Conservation (phyloP, 1,140 invertebrate species). For the Micrasema minimum region DNA sequence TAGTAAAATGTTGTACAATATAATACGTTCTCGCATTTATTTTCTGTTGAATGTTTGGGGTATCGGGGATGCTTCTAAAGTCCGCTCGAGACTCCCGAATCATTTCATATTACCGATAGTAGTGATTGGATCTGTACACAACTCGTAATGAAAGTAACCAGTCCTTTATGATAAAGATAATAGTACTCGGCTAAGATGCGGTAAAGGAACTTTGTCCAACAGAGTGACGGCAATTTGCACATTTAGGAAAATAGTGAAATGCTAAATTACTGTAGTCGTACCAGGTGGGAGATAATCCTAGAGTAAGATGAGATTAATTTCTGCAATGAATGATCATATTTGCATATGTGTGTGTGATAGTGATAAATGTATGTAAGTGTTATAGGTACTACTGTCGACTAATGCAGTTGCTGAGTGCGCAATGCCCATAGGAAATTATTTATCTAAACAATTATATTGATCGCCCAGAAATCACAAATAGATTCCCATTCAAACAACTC, state of each 20-base stretch:
- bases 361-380: conserved; percentile 20
- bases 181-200: no score
- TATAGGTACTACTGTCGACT: conserved; percentile 20
- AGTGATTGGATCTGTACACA: no score
- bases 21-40: background rate
- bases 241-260: conserved; percentile 11
- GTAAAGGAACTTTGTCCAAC: background rate
- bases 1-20: background rate
- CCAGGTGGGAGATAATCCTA: conserved; percentile 3
- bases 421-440: no score
- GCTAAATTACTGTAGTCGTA: conserved; percentile 15
- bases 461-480: no score
- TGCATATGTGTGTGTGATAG: conserved; percentile 27
- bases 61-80: no score
- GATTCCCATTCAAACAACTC: no score
- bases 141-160: no score
- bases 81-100: no score
- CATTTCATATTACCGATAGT: no score
- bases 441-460: no score
- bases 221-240: conserved; percentile 4
- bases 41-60: no score
- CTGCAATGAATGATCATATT: conserved; percentile 26
- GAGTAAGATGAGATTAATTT: conserved; percentile 10
- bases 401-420: conserved; percentile 7
- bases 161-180: no score